These are phyloP conservation scores for Camponotus fellah DNA, from an alignment of 2,888 invertebrate species.

Conservation along the genomic window DNA sequence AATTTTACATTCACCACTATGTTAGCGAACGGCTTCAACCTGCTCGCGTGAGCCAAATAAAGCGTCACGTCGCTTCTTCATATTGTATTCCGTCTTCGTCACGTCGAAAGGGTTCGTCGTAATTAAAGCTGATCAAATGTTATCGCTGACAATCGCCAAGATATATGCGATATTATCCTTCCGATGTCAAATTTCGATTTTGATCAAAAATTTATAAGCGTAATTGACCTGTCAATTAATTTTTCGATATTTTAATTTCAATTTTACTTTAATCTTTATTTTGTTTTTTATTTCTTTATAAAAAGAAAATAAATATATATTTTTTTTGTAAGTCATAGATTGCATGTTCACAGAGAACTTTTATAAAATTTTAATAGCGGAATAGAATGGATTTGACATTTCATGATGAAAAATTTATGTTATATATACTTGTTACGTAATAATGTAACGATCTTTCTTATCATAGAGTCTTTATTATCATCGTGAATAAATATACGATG, in stretches of 20 bases:
- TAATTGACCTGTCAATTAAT: neutral
- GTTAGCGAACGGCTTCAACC: constrained; percentile 53
- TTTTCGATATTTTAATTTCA: constrained; percentile 1
- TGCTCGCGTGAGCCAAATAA: constrained; percentile 64
- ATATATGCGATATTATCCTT: neutral
- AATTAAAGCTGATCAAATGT: constrained; percentile 58
- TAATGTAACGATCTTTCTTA: neutral
- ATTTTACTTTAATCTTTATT: neutral
- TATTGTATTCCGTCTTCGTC: constrained; percentile 65
- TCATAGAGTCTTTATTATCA: constrained; percentile 2
- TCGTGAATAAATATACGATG: constrained; percentile 5
- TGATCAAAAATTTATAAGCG: constrained; percentile 2
- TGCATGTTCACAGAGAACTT: neutral
- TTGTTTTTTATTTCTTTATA: neutral
- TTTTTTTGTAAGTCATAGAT: neutral
- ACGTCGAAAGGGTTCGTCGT: constrained; percentile 60
- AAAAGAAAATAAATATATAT: neutral
- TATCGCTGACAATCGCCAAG: constrained; percentile 43
- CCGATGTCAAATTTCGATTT: constrained; percentile 3
- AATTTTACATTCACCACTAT: constrained; percentile 70
- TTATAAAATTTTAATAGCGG: constrained; percentile 19
- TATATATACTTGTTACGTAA: neutral
- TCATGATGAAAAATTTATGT: neutral
- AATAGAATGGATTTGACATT: neutral
- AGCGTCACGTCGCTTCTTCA: constrained; percentile 51